These are phyloP conservation scores for Tribolium madens DNA, from an alignment of 1,140 invertebrate genomes.

Conservation along the genomic window DNA sequence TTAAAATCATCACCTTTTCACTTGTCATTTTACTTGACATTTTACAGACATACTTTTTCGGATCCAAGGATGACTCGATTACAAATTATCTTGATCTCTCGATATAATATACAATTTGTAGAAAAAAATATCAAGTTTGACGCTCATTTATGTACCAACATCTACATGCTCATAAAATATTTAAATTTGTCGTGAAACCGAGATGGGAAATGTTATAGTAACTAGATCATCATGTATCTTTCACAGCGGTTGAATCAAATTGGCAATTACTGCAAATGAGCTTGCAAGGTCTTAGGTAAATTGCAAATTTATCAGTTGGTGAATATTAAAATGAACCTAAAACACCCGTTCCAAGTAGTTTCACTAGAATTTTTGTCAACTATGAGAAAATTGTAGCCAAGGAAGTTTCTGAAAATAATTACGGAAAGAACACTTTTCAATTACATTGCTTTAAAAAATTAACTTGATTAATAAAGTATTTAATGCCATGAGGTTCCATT, in stretches of 20 bases:
- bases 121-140: too few species aligned
- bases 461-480: too few species aligned
- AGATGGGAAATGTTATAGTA: background rate
- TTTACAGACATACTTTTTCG: too few species aligned
- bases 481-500: too few species aligned
- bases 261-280: conserved; percentile 46
- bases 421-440: too few species aligned
- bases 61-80: too few species aligned
- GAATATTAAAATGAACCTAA: conserved; percentile 34
- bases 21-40: too few species aligned
- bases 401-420: background rate
- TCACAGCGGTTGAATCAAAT: conserved; percentile 38
- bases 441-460: too few species aligned
- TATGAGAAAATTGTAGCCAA: background rate
- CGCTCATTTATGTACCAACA: background rate
- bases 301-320: conserved; percentile 46
- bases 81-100: too few species aligned
- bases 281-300: conserved; percentile 40
- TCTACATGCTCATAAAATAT: background rate
- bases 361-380: background rate
- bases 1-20: too few species aligned
- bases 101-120: too few species aligned
- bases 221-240: background rate
- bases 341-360: conserved; percentile 2
- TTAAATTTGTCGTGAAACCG: background rate